Percentiles rank a stretch among this genome's conserved stretches.
Conservation (phyloP, 2,113 vertebrate species). For the Mustelus asterias region DNA sequence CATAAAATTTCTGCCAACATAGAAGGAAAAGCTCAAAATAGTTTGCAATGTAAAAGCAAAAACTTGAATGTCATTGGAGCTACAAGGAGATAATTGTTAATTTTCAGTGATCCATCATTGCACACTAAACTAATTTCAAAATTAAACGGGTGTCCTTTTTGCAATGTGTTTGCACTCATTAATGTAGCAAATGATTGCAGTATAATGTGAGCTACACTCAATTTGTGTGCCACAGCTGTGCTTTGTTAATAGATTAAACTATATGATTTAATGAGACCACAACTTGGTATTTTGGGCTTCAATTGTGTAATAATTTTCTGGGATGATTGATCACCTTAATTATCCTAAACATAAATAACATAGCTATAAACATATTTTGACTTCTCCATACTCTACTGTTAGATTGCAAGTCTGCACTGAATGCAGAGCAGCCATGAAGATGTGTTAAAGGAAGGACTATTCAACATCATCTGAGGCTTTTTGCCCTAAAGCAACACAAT, state of each 20-base stretch:
- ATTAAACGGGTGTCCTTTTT: conserved; percentile 47
- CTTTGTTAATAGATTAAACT: conserved; percentile 28
- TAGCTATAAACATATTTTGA: not conserved
- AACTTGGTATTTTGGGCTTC: not conserved
- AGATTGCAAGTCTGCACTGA: not conserved
- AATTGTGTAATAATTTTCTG: conserved; percentile 14
- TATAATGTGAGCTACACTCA: conserved; percentile 47
- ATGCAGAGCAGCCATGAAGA: not conserved
- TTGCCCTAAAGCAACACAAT: not conserved
- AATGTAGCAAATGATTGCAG: conserved; percentile 42
- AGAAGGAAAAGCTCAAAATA: not conserved
- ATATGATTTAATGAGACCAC: conserved; percentile 17
- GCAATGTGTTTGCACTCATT: conserved; percentile 23
- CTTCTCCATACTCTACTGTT: not conserved
- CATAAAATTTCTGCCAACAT: not conserved
- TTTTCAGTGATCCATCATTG: conserved; percentile 51
- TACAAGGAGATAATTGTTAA: conserved; percentile 42
- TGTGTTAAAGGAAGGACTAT: not conserved
- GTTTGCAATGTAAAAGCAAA: conserved; percentile 38
- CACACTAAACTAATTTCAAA: conserved; percentile 56
- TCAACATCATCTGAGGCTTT: not conserved
- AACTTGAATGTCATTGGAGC: conserved; percentile 37
- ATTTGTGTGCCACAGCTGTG: conserved; percentile 47
- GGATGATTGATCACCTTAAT: conserved; percentile 2
- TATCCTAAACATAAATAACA: not conserved